phyloP scores from a whole-genome alignment of 2,888 invertebrate species.

The Eupeodes luniger region DNA sequence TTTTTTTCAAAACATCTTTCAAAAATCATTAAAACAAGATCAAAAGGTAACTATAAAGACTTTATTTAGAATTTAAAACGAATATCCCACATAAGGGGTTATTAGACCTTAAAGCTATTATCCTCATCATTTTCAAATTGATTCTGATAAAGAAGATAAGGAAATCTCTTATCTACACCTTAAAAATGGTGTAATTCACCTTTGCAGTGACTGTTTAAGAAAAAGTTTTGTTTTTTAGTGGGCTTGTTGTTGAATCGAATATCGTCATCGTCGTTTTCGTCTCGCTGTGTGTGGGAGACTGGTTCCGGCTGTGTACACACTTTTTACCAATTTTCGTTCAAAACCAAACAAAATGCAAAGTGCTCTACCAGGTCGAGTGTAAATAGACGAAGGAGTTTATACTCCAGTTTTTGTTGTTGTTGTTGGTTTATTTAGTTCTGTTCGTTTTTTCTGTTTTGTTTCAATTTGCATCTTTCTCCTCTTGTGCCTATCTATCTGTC shows the following conservation, averaged over 20 bases:
- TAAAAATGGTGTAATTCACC: conserved; percentile 1
- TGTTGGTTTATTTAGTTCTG: background rate
- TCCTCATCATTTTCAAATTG: no score
- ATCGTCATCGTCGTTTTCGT: background rate
- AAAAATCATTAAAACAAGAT: no score
- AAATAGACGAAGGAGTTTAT: conserved; percentile 52
- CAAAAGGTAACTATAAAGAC: no score
- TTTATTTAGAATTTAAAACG: no score
- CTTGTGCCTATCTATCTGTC: conserved; percentile 38
- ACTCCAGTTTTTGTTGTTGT: conserved; percentile 1
- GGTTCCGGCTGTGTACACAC: conserved; percentile 69
- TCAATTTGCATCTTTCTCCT: conserved; percentile 26
- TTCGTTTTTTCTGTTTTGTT: conserved; percentile 17
- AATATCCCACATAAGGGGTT: no score
- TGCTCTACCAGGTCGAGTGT: conserved; percentile 60
- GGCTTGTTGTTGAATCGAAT: conserved; percentile 1
- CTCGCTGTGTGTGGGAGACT: conserved; percentile 51
- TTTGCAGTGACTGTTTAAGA: background rate
- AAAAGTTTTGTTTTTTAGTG: background rate
- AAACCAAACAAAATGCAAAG: conserved; percentile 64
- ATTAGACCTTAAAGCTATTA: background rate
- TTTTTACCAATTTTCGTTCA: conserved; percentile 61
- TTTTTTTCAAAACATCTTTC: no score
- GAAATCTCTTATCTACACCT: no score
- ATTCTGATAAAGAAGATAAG: no score